Conservation (phyloP, 2,888 invertebrate species). For the Lochmaea crataegi region DNA sequence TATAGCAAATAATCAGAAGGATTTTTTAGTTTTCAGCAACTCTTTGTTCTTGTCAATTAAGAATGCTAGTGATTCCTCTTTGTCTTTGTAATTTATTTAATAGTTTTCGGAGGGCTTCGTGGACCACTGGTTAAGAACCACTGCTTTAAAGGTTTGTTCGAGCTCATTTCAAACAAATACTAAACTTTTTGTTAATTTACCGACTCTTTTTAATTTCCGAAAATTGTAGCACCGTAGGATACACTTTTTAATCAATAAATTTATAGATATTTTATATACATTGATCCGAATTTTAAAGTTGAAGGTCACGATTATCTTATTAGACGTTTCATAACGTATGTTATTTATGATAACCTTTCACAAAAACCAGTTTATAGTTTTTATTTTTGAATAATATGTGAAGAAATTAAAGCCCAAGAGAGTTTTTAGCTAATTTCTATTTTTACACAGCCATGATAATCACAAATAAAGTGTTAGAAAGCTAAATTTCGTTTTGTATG, state of each 20-base stretch:
- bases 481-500: background rate
- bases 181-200: too few relatives aligned
- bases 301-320: background rate
- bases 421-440: background rate
- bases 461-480: background rate
- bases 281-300: background rate
- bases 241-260: background rate
- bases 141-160: too few relatives aligned
- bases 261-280: background rate
- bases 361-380: background rate
- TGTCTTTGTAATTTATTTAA: too few relatives aligned
- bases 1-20: too few relatives aligned
- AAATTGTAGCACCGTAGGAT: too few relatives aligned
- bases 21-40: too few relatives aligned
- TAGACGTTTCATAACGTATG: background rate
- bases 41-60: too few relatives aligned
- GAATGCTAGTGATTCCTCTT: too few relatives aligned
- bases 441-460: background rate
- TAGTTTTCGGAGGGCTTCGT: too few relatives aligned
- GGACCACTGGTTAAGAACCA: too few relatives aligned
- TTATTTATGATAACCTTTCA: background rate
- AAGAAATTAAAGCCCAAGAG: background rate
- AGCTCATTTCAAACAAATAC: too few relatives aligned
- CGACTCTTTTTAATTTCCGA: too few relatives aligned
- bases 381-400: background rate